These are phyloP conservation scores for Netelia fuscicornis DNA, from an alignment of 2,888 invertebrate genomes.

Conservation along the genomic window DNA sequence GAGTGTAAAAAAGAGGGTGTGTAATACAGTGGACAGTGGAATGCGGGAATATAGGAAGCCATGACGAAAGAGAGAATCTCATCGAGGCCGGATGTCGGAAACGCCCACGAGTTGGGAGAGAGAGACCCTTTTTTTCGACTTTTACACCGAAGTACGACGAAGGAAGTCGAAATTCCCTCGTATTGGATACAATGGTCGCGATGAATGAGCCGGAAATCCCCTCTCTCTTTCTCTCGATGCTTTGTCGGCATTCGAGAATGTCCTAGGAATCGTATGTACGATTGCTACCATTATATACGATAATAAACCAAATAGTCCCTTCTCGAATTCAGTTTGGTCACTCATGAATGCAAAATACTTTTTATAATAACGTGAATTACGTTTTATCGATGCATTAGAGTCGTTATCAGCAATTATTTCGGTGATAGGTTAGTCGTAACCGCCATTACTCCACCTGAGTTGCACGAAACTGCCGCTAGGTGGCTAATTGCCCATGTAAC, in stretches of 20 bases:
- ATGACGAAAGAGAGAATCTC: conserved; percentile 44
- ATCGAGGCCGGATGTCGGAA: conserved; percentile 72
- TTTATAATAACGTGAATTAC: too few relatives aligned
- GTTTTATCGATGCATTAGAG: too few relatives aligned
- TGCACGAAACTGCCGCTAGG: too few relatives aligned
- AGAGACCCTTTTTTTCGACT: conserved; percentile 74
- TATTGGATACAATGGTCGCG: conserved; percentile 68
- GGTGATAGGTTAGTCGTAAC: too few relatives aligned
- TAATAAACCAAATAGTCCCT: conserved; percentile 14
- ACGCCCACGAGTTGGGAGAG: conserved; percentile 77
- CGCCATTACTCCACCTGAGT: too few relatives aligned
- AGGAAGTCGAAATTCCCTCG: conserved; percentile 61
- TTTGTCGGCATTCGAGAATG: conserved; percentile 71
- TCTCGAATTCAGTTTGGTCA: conserved; percentile 22
- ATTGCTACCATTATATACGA: conserved; percentile 43
- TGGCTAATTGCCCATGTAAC: too few relatives aligned
- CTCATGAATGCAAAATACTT: conserved; percentile 8
- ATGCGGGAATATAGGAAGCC: conserved; percentile 64
- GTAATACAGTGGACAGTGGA: conserved; percentile 37
- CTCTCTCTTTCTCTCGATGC: conserved; percentile 70
- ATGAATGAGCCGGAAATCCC: conserved; percentile 80
- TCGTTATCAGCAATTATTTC: too few relatives aligned
- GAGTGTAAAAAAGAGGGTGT: neutral
- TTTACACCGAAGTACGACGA: conserved; percentile 69
- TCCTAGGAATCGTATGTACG: conserved; percentile 5